Conservation (phyloP, 2,113 vertebrate species). For the Bettongia penicillata region DNA sequence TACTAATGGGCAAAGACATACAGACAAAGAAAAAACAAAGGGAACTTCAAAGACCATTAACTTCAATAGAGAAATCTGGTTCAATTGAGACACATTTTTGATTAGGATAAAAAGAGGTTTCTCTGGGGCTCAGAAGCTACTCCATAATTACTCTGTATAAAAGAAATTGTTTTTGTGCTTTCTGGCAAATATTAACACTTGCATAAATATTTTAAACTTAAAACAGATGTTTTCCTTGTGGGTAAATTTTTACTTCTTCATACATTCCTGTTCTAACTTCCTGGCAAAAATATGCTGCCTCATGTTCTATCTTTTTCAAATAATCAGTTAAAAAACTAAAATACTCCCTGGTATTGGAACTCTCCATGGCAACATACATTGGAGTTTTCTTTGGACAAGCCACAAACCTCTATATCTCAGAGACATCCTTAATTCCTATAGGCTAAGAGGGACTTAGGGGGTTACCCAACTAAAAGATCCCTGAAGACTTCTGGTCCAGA, state of each 20-base stretch:
- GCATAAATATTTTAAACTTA: slow-evolving; percentile 15
- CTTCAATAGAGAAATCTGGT: background rate
- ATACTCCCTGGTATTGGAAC: background rate
- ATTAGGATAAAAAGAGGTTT: background rate
- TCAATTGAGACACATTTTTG: background rate
- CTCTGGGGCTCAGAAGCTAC: background rate
- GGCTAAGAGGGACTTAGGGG: background rate
- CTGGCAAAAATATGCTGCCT: background rate
- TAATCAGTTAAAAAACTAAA: slow-evolving; percentile 3
- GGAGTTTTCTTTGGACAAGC: background rate
- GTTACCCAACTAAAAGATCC: background rate
- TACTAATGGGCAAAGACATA: slow-evolving; percentile 82
- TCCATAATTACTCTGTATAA: background rate
- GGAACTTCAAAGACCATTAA: background rate
- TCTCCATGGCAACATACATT: background rate
- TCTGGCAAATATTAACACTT: background rate
- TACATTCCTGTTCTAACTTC: background rate
- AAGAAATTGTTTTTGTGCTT: background rate
- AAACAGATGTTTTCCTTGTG: background rate
- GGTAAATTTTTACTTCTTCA: background rate
- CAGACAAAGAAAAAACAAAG: background rate
- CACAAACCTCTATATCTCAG: background rate
- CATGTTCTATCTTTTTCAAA: slow-evolving; percentile 34
- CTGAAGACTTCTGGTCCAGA: background rate
- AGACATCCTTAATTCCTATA: background rate